Base-by-base conservation (phyloP, 2,888 invertebrate species). In the Melanotus villosus region DNA sequence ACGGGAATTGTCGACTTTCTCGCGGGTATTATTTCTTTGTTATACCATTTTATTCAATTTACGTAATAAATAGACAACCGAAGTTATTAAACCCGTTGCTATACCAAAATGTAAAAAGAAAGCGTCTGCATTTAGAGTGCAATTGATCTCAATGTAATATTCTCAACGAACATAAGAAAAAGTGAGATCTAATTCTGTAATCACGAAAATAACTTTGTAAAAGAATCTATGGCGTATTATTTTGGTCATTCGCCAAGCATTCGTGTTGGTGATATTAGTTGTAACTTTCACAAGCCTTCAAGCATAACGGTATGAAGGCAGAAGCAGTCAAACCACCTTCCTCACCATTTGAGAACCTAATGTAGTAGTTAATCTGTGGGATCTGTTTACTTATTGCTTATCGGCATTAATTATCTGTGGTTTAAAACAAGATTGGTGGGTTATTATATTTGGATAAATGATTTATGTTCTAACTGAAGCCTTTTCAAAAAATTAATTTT, bases 201-300 rank as follows among this genome's bases (percentile, higher is more conserved):
- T 19, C 47, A 47, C 47, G 47, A 47, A 47, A 47, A 47, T 47
- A 47, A 47, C 47, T 23, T 5, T 1, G 43, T 43, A 23, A 23
- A 47, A 47, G 47, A 47, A 47, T 47, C 23, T 52, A 18, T 52
- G 52, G 16, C 52, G 32, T 34, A 52, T 32, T 52, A 64, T 64
- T 64, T 64, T 56, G 64, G 64, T 60, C 32, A 47, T 60, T 60
- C 45, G 47, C 47, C 21, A 45, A 41, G 45, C 19, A 60, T 60
- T 47, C 30, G 45, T 60, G 41, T n/a, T 38, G 16, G 21, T 59
- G 32, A 34, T 56, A 60, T 34, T 60, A 60, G 41, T 47, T 47
- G 43, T 41, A 64, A 64, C 68, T 68, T 68, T 68, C 68, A 62
- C 63, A 68, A 63, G 56, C 57, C 56, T 62, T 57, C 56, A 34